Evolutionary conservation across 2,113 vertebrate genomes (phyloP).

Genomic region (Sclerurus mexicanus): DNA sequence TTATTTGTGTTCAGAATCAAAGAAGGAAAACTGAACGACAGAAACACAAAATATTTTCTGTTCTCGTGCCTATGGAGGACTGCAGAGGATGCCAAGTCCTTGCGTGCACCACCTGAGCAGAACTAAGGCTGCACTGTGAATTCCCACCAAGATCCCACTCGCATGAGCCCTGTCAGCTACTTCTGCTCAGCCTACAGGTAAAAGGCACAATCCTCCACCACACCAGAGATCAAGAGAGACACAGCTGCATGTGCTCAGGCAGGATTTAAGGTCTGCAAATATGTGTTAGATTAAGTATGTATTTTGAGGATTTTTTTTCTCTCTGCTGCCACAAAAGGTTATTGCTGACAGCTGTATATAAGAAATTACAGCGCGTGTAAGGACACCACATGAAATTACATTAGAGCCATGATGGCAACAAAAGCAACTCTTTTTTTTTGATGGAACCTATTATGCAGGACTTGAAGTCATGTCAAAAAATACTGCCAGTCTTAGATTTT

Average conservation of each 20-base stretch:
- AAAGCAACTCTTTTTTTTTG: background rate
- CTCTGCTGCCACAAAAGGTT: slow-evolving; percentile 16
- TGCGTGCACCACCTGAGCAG: background rate
- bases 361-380: background rate
- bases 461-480: background rate
- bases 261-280: slow-evolving; percentile 5
- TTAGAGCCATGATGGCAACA: background rate
- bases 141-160: background rate
- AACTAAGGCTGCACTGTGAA: background rate
- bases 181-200: background rate
- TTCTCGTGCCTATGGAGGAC: background rate
- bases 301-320: background rate
- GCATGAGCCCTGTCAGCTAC: background rate
- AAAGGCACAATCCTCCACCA: background rate
- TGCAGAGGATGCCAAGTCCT: background rate
- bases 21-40: background rate
- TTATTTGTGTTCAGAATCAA: background rate
- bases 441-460: background rate
- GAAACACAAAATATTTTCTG: background rate
- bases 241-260: background rate
- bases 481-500: background rate
- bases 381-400: background rate
- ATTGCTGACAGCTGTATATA: background rate
- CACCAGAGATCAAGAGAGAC: background rate
- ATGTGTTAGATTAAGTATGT: background rate